Evolutionary conservation across 2,113 vertebrate species (phyloP), one percentile per base, ranked within the genome.

Genomic region (Elaphurus davidianus): DNA sequence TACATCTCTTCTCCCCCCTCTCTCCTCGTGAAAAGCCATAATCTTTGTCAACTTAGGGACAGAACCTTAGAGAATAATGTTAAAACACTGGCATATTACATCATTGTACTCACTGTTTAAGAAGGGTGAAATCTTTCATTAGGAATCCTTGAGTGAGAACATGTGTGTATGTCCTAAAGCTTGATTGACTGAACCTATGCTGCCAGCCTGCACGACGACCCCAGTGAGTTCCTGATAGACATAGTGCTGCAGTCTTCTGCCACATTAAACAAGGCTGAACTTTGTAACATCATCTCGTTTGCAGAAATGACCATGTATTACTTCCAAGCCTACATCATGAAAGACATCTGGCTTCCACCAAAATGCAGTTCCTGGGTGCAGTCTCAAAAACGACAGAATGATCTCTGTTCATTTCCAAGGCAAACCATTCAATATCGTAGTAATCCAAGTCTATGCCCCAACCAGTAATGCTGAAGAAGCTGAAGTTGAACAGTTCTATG

Each of bases 41-140:
- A 91, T 64, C 43, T 91, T 93, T 96, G 54, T 91, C 85, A 89
- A 96, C 5, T 59, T 91, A n/a, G 43, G 76, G 57, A 55, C n/a
- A 50, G 28, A 33, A 45, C 30, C 13, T 86, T 81, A 78, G 60
- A 78, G 33, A 85, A 59, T 62, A 62, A 64, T 16, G 25, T 74
- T 74, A 76, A 94, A 97, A 82, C 43, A 60, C 1, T 67, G 28
- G 40, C 3, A 54, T 59, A 55, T 79, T 76, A 87, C 40, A 79
- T 87, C 23, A 52, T 45, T 93, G 43, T 60, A 67, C 28, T 91
- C 23, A n/a, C 17, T 79, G 25, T 45, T 84, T 60, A 84, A 84
- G 19, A 93, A 94, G 28, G 25, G 3, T 21, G 30, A 88, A 59
- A 60, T 76, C 2, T 90, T 84, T 87, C 33, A 54, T 54, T 12